Evolutionary conservation across 2,797 vertebrate genomes (phyloP), one percentile per base, ranked within the genome.

Genomic region (Oreochromis grahami): DNA sequence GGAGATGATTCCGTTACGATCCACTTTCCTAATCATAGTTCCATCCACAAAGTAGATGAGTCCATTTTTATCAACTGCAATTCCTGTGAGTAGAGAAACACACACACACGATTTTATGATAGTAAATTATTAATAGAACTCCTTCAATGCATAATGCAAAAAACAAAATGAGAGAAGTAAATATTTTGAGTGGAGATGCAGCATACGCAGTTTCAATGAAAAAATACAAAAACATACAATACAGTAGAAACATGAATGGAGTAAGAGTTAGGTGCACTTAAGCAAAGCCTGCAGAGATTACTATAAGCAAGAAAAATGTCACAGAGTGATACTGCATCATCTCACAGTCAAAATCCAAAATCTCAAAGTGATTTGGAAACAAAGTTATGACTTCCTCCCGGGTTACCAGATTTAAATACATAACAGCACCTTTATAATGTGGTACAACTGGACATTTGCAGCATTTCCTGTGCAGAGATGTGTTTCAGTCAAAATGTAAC

Each of bases 11-110:
- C 98, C 98, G 10, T 99, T 99, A n/a, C 98, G 97, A 94, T 99
- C 98, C 45, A 99, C 98, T 93, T 98, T 99, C 87, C 98, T 97
- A 94, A 99, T 99, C 98, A 99, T 98, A n/a, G 98, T 99, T 70
- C 98, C 98, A 50, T 99, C 98, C 86, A 99, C 98, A 80, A 99
- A 99, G 94, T 99, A 99, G 93, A 99, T 99, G 77, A 99, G 94
- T 52, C 98, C 98, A 0, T 99, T 99, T 92, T 98, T 98, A 91
- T 99, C 98, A 8, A 99, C 94, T 5, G 98, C 97, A 88, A 99
- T 97, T 78, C 98, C 98, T 97, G 48, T 29, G 24, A 14, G 60
- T 48, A 24, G 2, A 89, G 65, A 84, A 70, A 82, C 53, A 78
- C 19, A 9, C 68, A 4, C 52, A 53, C 0, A 21, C 10, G 32